phyloP scores from a whole-genome alignment of 2,797 vertebrate genomes.

The Gymnodraco acuticeps region DNA sequence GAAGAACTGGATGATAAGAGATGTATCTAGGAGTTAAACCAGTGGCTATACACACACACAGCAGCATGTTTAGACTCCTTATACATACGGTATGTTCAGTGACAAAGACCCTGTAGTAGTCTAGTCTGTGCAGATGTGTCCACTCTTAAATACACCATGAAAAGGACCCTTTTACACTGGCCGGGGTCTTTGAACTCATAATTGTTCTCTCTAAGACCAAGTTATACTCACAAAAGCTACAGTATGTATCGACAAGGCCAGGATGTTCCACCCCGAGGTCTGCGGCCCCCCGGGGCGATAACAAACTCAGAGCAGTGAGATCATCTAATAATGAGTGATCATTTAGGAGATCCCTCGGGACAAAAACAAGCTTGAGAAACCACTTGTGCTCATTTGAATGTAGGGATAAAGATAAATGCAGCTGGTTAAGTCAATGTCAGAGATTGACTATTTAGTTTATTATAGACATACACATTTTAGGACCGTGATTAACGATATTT shows the following conservation, averaged over 20 bases:
- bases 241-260: constrained; percentile 41
- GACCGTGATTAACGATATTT: background rate
- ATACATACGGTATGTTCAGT: background rate
- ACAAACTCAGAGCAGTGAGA: constrained; percentile 39
- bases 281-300: constrained; percentile 21
- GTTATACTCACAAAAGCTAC: constrained; percentile 42
- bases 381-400: constrained; percentile 10
- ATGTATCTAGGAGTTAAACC: background rate
- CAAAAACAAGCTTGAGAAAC: constrained; percentile 36
- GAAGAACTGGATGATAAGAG: background rate
- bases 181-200: constrained; percentile 9
- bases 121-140: constrained; percentile 3
- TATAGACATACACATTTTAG: background rate
- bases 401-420: constrained; percentile 14
- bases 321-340: constrained; percentile 53
- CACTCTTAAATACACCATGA: constrained; percentile 22
- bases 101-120: constrained; percentile 13
- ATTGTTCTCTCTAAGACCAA: constrained; percentile 17
- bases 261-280: constrained; percentile 32
- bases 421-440: background rate
- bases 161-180: constrained; percentile 21
- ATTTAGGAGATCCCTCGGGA: constrained; percentile 46
- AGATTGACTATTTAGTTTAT: background rate
- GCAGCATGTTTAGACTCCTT: constrained; percentile 9
- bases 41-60: background rate